Evolutionary conservation across 1,140 invertebrate genomes (phyloP).

Genomic region (Pseudomyrmex dendroicus): DNA sequence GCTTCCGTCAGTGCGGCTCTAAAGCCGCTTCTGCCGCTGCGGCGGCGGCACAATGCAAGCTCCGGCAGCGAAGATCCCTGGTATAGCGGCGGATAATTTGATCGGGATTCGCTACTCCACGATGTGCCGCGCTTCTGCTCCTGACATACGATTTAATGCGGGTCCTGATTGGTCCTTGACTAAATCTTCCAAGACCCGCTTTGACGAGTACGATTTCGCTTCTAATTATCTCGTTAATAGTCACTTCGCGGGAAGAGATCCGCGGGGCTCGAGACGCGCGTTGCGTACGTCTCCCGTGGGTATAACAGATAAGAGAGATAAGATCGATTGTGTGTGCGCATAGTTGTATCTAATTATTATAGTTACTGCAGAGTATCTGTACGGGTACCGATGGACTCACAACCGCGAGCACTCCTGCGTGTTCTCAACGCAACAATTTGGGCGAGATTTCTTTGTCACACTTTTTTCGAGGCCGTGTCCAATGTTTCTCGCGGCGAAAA

Average conservation of each 20-base stretch:
- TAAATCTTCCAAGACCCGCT: slow-evolving; percentile 42
- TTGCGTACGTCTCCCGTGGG: neutral
- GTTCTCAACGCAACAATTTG: too few species aligned
- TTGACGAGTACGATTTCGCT: slow-evolving; percentile 54
- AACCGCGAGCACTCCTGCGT: too few species aligned
- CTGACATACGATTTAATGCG: slow-evolving; percentile 51
- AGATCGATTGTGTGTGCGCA: too few species aligned
- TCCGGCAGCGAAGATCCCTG: slow-evolving; percentile 25
- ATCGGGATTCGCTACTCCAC: slow-evolving; percentile 31
- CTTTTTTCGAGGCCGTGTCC: too few species aligned
- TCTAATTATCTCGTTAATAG: slow-evolving; percentile 50
- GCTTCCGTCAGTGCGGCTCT: neutral
- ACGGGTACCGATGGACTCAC: too few species aligned
- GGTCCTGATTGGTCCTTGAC: slow-evolving; percentile 49
- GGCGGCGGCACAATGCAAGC: slow-evolving; percentile 29
- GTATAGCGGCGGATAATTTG: slow-evolving; percentile 52
- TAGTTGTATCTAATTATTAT: too few species aligned
- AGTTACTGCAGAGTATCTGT: too few species aligned
- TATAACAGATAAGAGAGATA: neutral
- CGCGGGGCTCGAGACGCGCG: slow-evolving; percentile 9
- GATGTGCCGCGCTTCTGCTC: slow-evolving; percentile 17
- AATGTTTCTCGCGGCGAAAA: neutral
- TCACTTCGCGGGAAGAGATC: slow-evolving; percentile 43
- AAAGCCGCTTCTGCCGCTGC: slow-evolving; percentile 38
- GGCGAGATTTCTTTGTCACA: too few species aligned